Percentiles rank a stretch among this genome's conserved stretches.
Evolutionary conservation across 2,797 vertebrate genomes (phyloP).

Genomic region (Pempheris klunzingeri): DNA sequence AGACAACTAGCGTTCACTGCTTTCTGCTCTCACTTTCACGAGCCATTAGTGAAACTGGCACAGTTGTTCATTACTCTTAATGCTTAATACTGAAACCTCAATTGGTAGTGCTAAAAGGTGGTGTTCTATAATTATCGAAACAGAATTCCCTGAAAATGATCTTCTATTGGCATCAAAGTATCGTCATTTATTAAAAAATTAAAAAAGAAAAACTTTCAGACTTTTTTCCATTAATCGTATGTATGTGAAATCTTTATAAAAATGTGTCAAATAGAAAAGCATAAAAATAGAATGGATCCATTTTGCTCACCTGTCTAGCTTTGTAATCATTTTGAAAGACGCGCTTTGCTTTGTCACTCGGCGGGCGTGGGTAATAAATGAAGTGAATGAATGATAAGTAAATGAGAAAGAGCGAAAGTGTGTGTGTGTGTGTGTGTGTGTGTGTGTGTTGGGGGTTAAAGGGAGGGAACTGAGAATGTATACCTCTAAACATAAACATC

Average conservation of each 20-base stretch:
- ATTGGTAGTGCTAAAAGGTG: background rate
- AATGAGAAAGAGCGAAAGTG: constrained; percentile 75
- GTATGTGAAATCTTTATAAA: background rate
- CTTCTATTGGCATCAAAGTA: constrained; percentile 3
- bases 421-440: constrained; percentile 53
- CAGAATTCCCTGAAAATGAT: background rate
- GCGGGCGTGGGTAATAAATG: constrained; percentile 66
- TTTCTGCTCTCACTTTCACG: constrained; percentile 80
- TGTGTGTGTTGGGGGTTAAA: constrained; percentile 60
- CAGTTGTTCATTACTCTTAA: constrained; percentile 43
- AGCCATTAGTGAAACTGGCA: constrained; percentile 72
- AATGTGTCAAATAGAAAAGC: background rate
- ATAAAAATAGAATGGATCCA: constrained; percentile 34
- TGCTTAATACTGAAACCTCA: constrained; percentile 54
- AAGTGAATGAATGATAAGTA: too few species aligned
- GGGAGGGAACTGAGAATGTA: constrained; percentile 79
- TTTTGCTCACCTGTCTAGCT: constrained; percentile 89
- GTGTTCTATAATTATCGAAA: constrained; percentile 2
- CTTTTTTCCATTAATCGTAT: constrained; percentile 1
- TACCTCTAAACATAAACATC: constrained; percentile 82
- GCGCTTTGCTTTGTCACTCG: constrained; percentile 68
- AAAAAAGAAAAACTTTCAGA: background rate
- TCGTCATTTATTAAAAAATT: background rate
- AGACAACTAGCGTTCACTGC: constrained; percentile 56
- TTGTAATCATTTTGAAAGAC: constrained; percentile 87